phyloP scores from a whole-genome alignment of 2,797 vertebrate species.

The Bufotes viridis region DNA sequence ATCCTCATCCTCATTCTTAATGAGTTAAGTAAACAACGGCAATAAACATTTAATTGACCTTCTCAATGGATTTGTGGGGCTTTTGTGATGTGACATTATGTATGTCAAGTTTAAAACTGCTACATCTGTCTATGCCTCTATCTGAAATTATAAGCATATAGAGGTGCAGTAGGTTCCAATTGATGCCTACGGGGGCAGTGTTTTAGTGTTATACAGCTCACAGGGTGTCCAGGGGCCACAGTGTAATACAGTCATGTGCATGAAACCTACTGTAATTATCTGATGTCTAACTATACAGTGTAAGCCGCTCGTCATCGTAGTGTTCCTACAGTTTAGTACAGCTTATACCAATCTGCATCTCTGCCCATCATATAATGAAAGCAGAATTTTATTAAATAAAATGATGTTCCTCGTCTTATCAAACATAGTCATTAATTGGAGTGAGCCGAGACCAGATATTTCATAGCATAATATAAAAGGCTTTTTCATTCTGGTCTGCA shows the following conservation, averaged over 20 bases:
- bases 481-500: not conserved
- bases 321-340: not conserved
- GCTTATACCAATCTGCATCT: not conserved
- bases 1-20: too few species aligned
- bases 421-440: not conserved
- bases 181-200: not conserved
- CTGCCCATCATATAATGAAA: not conserved
- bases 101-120: too few species aligned
- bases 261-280: not conserved
- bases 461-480: not conserved
- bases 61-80: too few species aligned
- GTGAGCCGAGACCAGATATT: not conserved
- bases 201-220: not conserved
- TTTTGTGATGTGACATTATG: too few species aligned
- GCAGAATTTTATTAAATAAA: not conserved
- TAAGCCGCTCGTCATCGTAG: not conserved
- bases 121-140: too few species aligned
- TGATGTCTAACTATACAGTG: not conserved
- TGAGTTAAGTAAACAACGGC: too few species aligned
- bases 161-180: not conserved
- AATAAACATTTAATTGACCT: too few species aligned
- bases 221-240: too few species aligned
- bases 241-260: not conserved
- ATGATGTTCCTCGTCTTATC: not conserved
- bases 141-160: too few species aligned